Base-by-base conservation (phyloP, 2,113 vertebrate genomes). In the Siniperca chuatsi region DNA sequence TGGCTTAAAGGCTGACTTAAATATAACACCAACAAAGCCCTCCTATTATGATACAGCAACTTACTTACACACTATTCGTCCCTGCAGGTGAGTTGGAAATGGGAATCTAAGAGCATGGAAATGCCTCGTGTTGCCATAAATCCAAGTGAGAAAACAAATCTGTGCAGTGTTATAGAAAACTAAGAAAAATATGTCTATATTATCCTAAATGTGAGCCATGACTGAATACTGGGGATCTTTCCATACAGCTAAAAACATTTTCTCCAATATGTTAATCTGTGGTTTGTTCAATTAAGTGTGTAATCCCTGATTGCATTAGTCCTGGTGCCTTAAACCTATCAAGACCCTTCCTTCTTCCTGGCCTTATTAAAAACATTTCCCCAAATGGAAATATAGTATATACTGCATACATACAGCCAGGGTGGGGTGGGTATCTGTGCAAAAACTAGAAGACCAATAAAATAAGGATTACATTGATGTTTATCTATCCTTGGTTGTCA, bases 401-500 rank as follows among this genome's bases (percentile, higher is more conserved):
- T 95, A 94, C 93, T 94, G 92, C 92, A 93, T 91, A 93, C 89
- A 74, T 92, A 92, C 87, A 93, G 92, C 92, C 93, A 93, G 93
- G 91, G 90, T 76, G 86, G 90, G 88, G 84, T 69, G 90, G 91
- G 88, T 81, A 86, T 94, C 90, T 95, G 93, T 94, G 94, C 92
- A 95, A 94, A 92, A 94, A 91, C 84, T 91, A 94, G 85, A 78
- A 92, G 86, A 94, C 81, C 68, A 78, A 86, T 90, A 83, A 92
- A 85, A 90, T 77, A 80, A 85, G 66, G 83, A 78, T 54, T 79
- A 46, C 54, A 58, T 33, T n/a, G 86, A 23, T 57, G 82, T 95
- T 95, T 98, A 99, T 98, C 98, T 97, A 93, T 99, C 98, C 95
- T 99, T 99, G 58, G 98, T 98, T 79, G 97, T 97, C 90, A 99